Base-by-base conservation (phyloP, 2,888 invertebrate species). In the Melanargia galathea region DNA sequence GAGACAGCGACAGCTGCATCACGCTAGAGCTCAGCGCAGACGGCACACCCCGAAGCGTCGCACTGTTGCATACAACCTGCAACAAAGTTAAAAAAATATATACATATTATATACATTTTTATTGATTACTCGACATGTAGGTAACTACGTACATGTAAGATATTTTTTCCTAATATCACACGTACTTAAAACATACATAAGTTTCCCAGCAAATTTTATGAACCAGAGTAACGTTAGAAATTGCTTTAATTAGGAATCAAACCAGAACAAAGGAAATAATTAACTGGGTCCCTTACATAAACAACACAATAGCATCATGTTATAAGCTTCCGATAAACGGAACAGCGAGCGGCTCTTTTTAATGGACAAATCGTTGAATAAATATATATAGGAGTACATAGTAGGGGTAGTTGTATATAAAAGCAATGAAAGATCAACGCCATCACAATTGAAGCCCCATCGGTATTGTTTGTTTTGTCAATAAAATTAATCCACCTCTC, bases 31-130 rank as follows among this genome's bases (percentile, higher is more conserved):
- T 96, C 73, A 98, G 92, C 70, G 94, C 93, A 62, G 95, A 92
- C 54, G 97, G 97, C 72, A 97, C 96, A 77, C 95, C 95, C 66
- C 94, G 93, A 75, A 97, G 90, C 64, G 95, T 94, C 67, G 96
- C 96, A 69, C 96, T 96, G 92, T 97, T 97, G 93, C 97, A 97
- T 79, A 97, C 93, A 73, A 97, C 96, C 97, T 97, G 92, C 56
- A 86, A 92, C 71, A 48, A 57, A 45, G 6, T 16, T n/a, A n/a
- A n/a, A 43, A 18, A 38, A 30, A 33, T 43, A 33, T 18, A 16
- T 56, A n/a, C 18, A 18, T 43, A 24, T 16, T 20, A 18, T 43
- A 24, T 16, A 13, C 35, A 38, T 13, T 38, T 1, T 13, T 35
- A 3, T 30, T 8, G 26, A 2, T 30, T 7, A 30, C 26, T 30